Evolutionary conservation across 2,888 invertebrate species (phyloP).

Genomic region (Amiota minor): DNA sequence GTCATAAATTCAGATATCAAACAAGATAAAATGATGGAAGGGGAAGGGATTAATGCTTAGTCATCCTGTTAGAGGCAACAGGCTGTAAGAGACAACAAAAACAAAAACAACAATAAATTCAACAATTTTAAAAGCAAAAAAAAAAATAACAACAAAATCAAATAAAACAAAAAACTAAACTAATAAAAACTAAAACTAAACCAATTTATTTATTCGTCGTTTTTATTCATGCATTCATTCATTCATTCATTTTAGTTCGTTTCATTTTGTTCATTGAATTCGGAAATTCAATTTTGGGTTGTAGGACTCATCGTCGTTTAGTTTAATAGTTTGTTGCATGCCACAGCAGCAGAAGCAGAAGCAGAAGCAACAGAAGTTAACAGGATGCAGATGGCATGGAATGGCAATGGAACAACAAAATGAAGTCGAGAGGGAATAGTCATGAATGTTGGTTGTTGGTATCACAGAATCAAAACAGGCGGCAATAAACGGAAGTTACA

Average conservation of each 20-base stretch:
- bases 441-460: too few species aligned
- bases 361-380: slow-evolving; percentile 8
- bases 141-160: background rate
- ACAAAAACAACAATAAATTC: background rate
- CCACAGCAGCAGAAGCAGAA: slow-evolving; percentile 28
- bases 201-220: slow-evolving; percentile 54
- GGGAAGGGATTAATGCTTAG: background rate
- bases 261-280: slow-evolving; percentile 62
- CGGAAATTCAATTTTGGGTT: slow-evolving; percentile 69
- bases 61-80: background rate
- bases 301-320: too few species aligned
- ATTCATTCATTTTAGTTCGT: slow-evolving; percentile 55
- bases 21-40: background rate
- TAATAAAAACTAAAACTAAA: slow-evolving; percentile 64
- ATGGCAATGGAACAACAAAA: slow-evolving; percentile 54
- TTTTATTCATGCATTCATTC: slow-evolving; percentile 27
- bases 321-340: slow-evolving; percentile 1
- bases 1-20: slow-evolving; percentile 34
- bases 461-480: too few species aligned
- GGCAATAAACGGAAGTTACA: too few species aligned
- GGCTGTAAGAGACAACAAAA: slow-evolving; percentile 54
- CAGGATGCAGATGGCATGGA: slow-evolving; percentile 2
- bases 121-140: background rate
- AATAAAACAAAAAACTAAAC: background rate
- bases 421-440: slow-evolving; percentile 48